A percentile compares a stretch with the other conserved stretches of the same genome.
Conservation (phyloP, 2,113 vertebrate species). For the Ciconia stormi region DNA sequence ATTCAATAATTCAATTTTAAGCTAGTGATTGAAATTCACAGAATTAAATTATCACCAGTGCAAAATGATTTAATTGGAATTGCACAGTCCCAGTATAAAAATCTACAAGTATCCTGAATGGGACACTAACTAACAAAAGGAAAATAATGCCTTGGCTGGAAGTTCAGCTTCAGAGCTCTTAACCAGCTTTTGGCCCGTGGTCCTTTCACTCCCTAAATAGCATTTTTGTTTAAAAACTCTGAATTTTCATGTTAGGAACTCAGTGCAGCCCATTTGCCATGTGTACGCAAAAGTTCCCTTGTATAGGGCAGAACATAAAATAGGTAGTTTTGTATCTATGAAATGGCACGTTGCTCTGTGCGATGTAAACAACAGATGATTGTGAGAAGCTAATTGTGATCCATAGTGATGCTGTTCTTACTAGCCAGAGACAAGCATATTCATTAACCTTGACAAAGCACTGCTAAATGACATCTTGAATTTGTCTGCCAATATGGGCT, state of each 20-base stretch:
- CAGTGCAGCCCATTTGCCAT: neutral
- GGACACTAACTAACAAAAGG: neutral
- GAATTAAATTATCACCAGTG: neutral
- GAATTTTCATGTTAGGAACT: conserved; percentile 18
- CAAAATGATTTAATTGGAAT: neutral
- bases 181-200: neutral
- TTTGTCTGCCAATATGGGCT: conserved; percentile 76
- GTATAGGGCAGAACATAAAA: conserved; percentile 6
- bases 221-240: conserved; percentile 42
- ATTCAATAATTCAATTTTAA: neutral
- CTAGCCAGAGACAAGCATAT: conserved; percentile 65
- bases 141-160: neutral
- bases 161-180: neutral
- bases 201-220: neutral
- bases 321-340: conserved; percentile 39
- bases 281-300: neutral
- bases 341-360: conserved; percentile 32
- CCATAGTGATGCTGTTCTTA: conserved; percentile 43
- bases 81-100: neutral
- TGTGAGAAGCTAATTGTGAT: conserved; percentile 65
- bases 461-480: conserved; percentile 76
- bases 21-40: neutral
- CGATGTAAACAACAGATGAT: conserved; percentile 63
- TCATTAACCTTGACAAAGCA: conserved; percentile 76
- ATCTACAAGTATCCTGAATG: neutral